Base-by-base conservation (phyloP, 2,113 vertebrate species). In the Callipepla squamata region DNA sequence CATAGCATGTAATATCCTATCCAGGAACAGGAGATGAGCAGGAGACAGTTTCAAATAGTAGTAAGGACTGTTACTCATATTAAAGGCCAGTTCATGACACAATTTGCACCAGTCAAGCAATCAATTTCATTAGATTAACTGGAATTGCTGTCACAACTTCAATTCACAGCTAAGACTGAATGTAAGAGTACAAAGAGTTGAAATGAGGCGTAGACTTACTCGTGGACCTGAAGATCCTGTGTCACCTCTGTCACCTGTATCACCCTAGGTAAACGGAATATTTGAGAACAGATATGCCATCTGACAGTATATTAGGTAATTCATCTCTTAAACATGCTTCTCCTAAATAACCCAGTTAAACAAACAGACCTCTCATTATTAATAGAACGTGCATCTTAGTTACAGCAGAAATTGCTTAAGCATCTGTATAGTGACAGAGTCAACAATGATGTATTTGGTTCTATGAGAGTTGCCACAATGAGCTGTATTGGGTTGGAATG, bases 221-320 rank as follows among this genome's bases (percentile, higher is more conserved):
- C 86, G 98, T 36, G 98, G 99, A 65, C 99, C 99, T 80, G 95
- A 45, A 51, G 93, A 92, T 89, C 99, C 99, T 15, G 96, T 68
- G 68, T 99, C 98, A 87, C 99, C 99, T 96, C 98, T 98, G 88
- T 99, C 98, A 95, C 99, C 99, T 95, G 82, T 93, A 76, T 99
- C 99, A 44, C 99, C 99, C 99, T 99, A 84, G 89, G 62, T 68
- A 70, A 94, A 95, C 93, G 80, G 5, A 8, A 40, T n/a, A 90
- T 69, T 94, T 67, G 36, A 90, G 92, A 89, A 15, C 19, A 89
- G 62, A 59, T 38, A 79, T 9, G 28, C 5, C 34, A 69, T 59
- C 68, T 92, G 32, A 38, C 11, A 72, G 40, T 26, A 5, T 3
- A 57, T 55, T 34, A 50, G 1, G 0, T 7, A 58, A 36, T 19